phyloP scores from a whole-genome alignment of 2,113 vertebrate species.

The Pseudolaguvia tuberculata region DNA sequence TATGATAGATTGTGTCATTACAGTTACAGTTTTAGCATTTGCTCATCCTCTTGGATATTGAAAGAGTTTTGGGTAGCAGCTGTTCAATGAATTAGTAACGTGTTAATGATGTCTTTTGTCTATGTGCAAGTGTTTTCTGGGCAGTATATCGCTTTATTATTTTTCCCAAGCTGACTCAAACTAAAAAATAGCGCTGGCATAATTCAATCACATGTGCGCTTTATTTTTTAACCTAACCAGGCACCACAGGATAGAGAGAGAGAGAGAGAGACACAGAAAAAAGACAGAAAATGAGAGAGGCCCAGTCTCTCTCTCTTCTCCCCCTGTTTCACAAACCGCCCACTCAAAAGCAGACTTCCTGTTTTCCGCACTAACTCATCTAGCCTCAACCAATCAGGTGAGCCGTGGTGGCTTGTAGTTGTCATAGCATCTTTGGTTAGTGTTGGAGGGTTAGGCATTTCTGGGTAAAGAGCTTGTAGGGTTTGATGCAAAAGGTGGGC shows the following conservation, averaged over 20 bases:
- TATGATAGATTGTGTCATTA: no score
- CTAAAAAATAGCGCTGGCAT: conserved; percentile 61
- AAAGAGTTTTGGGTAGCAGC: no score
- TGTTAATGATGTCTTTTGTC: background rate
- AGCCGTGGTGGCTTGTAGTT: conserved; percentile 57
- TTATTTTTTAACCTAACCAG: conserved; percentile 50
- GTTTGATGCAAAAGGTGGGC: conserved; percentile 1
- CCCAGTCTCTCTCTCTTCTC: conserved; percentile 61
- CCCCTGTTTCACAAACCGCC: conserved; percentile 66
- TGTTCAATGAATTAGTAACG: background rate
- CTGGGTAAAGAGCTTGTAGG: conserved; percentile 25
- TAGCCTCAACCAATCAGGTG: conserved; percentile 63
- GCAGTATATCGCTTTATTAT: conserved; percentile 41
- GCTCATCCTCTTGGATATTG: no score
- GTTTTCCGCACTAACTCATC: conserved; percentile 69
- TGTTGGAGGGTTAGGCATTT: conserved; percentile 21
- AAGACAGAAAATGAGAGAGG: conserved; percentile 31
- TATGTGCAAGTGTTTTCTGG: conserved; percentile 48
- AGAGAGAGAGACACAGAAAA: conserved; percentile 28
- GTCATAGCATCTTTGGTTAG: conserved; percentile 57
- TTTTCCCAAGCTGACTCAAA: conserved; percentile 61
- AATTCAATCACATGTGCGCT: conserved; percentile 65
- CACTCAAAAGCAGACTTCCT: conserved; percentile 71
- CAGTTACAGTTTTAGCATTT: no score
- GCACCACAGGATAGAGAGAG: conserved; percentile 21